phyloP scores from a whole-genome alignment of 1,140 invertebrate species.

The Drosophila baimaii region DNA sequence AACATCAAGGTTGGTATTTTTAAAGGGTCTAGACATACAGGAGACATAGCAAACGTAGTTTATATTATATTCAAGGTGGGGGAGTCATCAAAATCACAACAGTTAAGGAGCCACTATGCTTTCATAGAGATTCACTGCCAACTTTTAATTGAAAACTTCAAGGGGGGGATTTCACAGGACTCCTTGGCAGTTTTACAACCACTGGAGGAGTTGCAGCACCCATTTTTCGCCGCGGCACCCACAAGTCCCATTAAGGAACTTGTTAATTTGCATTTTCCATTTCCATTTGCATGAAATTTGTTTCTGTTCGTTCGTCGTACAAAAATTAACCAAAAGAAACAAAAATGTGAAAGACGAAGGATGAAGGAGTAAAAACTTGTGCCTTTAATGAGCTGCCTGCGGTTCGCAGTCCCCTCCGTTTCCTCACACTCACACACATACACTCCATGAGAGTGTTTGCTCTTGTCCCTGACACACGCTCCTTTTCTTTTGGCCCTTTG shows the following conservation, averaged over 20 bases:
- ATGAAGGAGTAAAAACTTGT: constrained; percentile 30
- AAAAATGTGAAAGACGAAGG: constrained; percentile 22
- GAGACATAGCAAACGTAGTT: too few species aligned
- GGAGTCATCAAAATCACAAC: background rate
- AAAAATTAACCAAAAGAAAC: constrained; percentile 39
- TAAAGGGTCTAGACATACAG: too few species aligned
- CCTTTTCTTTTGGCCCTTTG: constrained; percentile 24
- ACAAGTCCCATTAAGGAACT: constrained; percentile 56
- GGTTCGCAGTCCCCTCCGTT: constrained; percentile 6
- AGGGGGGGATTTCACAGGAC: background rate
- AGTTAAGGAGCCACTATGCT: background rate
- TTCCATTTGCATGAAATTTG: constrained; percentile 53
- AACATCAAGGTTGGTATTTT: too few species aligned
- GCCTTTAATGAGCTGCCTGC: constrained; percentile 57
- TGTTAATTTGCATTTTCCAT: constrained; percentile 66
- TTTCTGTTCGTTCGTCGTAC: constrained; percentile 22
- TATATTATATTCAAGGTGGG: too few species aligned
- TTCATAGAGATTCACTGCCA: constrained; percentile 1
- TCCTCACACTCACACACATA: background rate
- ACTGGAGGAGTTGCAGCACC: constrained; percentile 5
- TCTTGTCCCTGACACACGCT: constrained; percentile 23
- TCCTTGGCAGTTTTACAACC: constrained; percentile 13
- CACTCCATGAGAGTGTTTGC: constrained; percentile 5
- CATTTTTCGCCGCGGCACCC: background rate
- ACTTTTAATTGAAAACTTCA: constrained; percentile 38